phyloP scores from a whole-genome alignment of 2,888 invertebrate species.

The Drosophila pseudotalamancana region DNA sequence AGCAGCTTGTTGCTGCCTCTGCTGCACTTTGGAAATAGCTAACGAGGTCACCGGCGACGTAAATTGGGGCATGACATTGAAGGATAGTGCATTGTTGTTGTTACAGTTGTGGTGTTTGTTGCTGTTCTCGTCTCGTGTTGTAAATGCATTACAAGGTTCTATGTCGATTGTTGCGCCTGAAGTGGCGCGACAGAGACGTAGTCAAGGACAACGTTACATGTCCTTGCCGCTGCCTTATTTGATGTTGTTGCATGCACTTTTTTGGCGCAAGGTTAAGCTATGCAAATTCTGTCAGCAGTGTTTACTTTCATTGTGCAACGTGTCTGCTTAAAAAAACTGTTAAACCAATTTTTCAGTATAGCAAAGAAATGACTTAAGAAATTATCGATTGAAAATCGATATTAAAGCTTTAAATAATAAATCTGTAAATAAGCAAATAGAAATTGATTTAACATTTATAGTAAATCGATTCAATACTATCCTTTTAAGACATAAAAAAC shows the following conservation, averaged over 20 bases:
- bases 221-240: slow-evolving; percentile 33
- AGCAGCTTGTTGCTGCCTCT: slow-evolving; percentile 56
- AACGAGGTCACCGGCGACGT: slow-evolving; percentile 64
- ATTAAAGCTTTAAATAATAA: too few species aligned
- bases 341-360: too few species aligned
- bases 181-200: slow-evolving; percentile 23
- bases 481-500: too few species aligned
- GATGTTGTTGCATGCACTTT: background rate
- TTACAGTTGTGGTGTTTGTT: slow-evolving; percentile 8
- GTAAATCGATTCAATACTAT: too few species aligned
- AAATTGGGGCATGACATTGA: slow-evolving; percentile 78
- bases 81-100: slow-evolving; percentile 30
- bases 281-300: slow-evolving; percentile 46
- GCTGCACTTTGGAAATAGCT: slow-evolving; percentile 68
- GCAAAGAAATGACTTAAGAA: too few species aligned
- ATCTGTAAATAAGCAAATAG: too few species aligned
- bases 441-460: too few species aligned
- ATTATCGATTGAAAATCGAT: too few species aligned
- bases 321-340: too few species aligned
- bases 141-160: slow-evolving; percentile 70
- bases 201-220: slow-evolving; percentile 34
- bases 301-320: slow-evolving; percentile 36
- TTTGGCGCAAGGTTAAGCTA: slow-evolving; percentile 47
- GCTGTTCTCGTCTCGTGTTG: slow-evolving; percentile 29
- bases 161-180: slow-evolving; percentile 44